phyloP scores from a whole-genome alignment of 2,888 invertebrate genomes.

The Teleiodes luculella region DNA sequence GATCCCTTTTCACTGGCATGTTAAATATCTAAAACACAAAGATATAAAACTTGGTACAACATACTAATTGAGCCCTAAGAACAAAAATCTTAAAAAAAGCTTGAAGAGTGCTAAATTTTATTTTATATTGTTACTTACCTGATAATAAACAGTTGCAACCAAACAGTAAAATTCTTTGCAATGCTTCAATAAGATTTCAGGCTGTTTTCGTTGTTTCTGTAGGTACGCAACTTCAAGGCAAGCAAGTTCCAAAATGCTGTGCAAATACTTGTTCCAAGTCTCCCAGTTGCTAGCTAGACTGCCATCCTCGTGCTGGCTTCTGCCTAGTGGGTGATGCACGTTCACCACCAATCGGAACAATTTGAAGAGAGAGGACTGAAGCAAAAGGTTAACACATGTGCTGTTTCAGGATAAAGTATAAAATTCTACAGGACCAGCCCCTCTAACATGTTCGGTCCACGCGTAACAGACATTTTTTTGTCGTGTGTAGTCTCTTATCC shows the following conservation, averaged over 20 bases:
- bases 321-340: conserved; percentile 64
- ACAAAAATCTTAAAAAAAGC: too few relatives aligned
- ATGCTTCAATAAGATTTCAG: conserved; percentile 35
- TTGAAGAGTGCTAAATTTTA: too few relatives aligned
- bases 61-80: too few relatives aligned
- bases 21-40: not conserved
- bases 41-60: not conserved
- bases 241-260: conserved; percentile 58
- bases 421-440: too few relatives aligned
- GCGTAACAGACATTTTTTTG: too few relatives aligned
- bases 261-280: conserved; percentile 55
- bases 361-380: conserved; percentile 55
- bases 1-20: conserved; percentile 20
- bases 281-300: conserved; percentile 57
- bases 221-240: conserved; percentile 51
- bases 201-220: conserved; percentile 50
- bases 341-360: conserved; percentile 47
- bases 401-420: too few relatives aligned
- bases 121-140: conserved; percentile 47
- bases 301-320: conserved; percentile 41
- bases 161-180: conserved; percentile 45
- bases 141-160: conserved; percentile 58
- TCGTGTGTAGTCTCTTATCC: too few relatives aligned
- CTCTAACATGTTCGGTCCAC: too few relatives aligned
- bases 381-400: not conserved